A percentile compares a stretch with the other conserved stretches of the same genome.
These are phyloP conservation scores for Elaphurus davidianus DNA, from an alignment of 2,113 vertebrate genomes.

Conservation along the genomic window DNA sequence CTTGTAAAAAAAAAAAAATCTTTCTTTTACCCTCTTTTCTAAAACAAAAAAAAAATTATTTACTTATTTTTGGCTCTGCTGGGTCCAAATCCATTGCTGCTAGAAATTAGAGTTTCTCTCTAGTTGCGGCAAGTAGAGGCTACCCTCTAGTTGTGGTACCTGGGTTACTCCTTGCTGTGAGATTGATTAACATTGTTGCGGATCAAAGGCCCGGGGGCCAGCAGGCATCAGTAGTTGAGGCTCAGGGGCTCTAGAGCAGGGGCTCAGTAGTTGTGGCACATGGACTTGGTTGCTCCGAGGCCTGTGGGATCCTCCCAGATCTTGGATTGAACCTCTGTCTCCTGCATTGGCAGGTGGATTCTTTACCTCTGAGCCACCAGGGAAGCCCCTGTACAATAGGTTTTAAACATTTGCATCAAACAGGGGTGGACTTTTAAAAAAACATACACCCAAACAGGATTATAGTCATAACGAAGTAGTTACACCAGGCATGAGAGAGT, in stretches of 20 bases:
- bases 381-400: not conserved
- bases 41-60: not conserved
- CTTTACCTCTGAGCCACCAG: not conserved
- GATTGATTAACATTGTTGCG: not conserved
- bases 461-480: rapidly evolving
- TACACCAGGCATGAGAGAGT: not conserved
- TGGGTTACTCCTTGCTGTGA: not conserved
- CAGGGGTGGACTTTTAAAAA: not conserved
- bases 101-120: not conserved
- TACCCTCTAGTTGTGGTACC: not conserved
- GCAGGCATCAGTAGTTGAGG: not conserved
- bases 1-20: not conserved
- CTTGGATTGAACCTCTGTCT: not conserved
- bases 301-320: not conserved
- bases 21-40: not conserved
- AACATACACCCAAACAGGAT: not conserved
- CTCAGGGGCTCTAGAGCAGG: not conserved
- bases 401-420: not conserved
- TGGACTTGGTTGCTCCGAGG: not conserved
- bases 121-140: not conserved
- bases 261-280: not conserved
- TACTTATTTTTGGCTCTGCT: not conserved
- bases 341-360: not conserved
- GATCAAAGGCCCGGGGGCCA: not conserved
- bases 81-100: not conserved